A percentile compares a stretch with the other conserved stretches of the same genome.
Conservation (phyloP, 2,888 invertebrate genomes). For the Yponomeuta evonymella region DNA sequence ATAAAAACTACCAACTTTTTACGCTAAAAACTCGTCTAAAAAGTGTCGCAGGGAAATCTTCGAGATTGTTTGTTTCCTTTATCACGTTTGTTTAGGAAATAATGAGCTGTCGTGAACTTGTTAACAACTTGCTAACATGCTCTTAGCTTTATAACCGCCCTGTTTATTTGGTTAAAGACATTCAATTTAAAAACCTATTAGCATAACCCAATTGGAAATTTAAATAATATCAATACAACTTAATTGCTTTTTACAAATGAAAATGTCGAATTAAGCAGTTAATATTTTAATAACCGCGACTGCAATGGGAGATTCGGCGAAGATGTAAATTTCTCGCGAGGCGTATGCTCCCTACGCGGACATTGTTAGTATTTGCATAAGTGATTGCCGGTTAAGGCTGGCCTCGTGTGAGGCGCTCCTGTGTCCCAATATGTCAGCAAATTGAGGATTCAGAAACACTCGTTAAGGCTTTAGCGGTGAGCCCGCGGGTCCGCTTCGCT, state of each 20-base stretch:
- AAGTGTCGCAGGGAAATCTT: constrained; percentile 40
- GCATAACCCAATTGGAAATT: background rate
- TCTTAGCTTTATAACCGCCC: background rate
- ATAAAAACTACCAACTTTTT: constrained; percentile 44
- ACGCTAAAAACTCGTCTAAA: constrained; percentile 48
- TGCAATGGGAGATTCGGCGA: constrained; percentile 1
- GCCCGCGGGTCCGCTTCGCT: constrained; percentile 32
- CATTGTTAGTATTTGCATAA: constrained; percentile 60
- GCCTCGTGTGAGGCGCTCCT: constrained; percentile 52
- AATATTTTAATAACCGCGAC: constrained; percentile 1
- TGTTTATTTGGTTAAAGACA: background rate
- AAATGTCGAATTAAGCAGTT: constrained; percentile 1
- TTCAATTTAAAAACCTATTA: background rate
- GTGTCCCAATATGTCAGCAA: constrained; percentile 42
- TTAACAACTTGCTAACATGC: constrained; percentile 45
- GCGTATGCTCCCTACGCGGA: constrained; percentile 20
- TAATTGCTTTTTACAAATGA: background rate
- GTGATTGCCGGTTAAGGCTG: constrained; percentile 45
- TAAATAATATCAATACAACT: background rate
- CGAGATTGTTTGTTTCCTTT: constrained; percentile 45
- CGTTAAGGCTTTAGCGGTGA: constrained; percentile 39
- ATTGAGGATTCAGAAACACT: constrained; percentile 58
- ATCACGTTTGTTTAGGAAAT: constrained; percentile 64
- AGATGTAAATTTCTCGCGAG: background rate
- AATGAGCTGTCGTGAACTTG: constrained; percentile 53